phyloP scores from a whole-genome alignment of 2,797 vertebrate species.

The Esox masquinongy region DNA sequence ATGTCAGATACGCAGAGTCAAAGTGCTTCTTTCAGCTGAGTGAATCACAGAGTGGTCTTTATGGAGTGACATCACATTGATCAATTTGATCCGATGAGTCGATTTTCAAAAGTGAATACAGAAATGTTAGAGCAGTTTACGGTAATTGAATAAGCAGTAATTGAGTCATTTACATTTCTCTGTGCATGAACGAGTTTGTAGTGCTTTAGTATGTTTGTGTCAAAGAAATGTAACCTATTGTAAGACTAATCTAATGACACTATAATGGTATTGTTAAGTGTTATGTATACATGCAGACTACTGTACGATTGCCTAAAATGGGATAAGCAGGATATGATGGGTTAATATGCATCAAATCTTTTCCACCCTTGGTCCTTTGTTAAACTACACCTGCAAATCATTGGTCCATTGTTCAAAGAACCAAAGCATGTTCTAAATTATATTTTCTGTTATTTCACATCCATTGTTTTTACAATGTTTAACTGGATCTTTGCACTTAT shows the following conservation, averaged over 20 bases:
- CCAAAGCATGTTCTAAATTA: neutral
- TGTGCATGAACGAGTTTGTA: neutral
- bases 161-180: neutral
- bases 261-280: neutral
- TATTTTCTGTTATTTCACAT: neutral
- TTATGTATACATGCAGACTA: neutral
- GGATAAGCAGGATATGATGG: neutral
- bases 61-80: neutral
- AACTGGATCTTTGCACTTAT: neutral
- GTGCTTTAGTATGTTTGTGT: neutral
- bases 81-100: neutral
- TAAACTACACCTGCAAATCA: neutral
- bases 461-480: neutral
- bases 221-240: neutral
- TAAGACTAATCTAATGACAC: neutral
- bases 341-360: neutral
- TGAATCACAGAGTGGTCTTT: neutral
- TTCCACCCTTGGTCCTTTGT: neutral
- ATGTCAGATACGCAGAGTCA: conserved; percentile 7
- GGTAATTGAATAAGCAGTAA: neutral
- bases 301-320: neutral
- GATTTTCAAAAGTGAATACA: neutral
- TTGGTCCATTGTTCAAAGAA: neutral
- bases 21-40: neutral
- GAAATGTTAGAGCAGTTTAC: neutral